Percentiles rank a stretch among this genome's conserved stretches.
These are phyloP conservation scores for Cosmorhoe ocellata DNA, from an alignment of 2,888 invertebrate species.

Conservation along the genomic window DNA sequence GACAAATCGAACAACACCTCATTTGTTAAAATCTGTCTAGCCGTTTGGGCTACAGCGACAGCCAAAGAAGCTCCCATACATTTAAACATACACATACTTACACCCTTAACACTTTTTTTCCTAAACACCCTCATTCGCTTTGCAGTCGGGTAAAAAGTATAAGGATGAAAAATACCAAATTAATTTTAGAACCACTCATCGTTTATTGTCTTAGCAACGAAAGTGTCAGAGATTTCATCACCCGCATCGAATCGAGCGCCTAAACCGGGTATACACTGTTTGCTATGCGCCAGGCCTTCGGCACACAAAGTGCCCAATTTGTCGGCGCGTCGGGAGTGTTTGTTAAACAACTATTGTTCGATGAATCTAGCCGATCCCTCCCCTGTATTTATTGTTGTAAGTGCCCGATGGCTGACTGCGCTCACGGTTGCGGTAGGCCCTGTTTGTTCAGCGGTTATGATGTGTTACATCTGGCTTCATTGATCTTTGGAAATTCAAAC, in stretches of 20 bases:
- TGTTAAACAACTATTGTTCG: constrained; percentile 53
- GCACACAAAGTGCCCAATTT: constrained; percentile 50
- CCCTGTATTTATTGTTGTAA: constrained; percentile 50
- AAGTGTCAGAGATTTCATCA: constrained; percentile 24
- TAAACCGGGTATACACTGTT: constrained; percentile 20
- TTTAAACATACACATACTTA: too few relatives aligned
- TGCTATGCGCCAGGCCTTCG: constrained; percentile 24
- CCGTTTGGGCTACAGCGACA: too few relatives aligned
- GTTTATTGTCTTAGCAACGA: constrained; percentile 7
- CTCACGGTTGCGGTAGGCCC: constrained; percentile 35
- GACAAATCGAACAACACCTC: too few relatives aligned
- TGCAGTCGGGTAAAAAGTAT: too few relatives aligned
- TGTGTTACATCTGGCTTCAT: constrained; percentile 34
- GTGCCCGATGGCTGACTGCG: constrained; percentile 26
- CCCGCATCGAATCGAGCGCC: constrained; percentile 23
- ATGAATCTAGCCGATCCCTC: constrained; percentile 34
- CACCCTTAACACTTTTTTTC: too few relatives aligned
- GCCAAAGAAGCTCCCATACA: too few relatives aligned
- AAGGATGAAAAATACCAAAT: too few relatives aligned
- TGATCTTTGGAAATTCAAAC: constrained; percentile 20
- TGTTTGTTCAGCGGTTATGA: constrained; percentile 35
- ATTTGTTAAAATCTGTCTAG: too few relatives aligned
- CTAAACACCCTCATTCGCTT: too few relatives aligned
- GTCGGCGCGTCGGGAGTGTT: constrained; percentile 50
- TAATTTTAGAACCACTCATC: too few relatives aligned